A percentile compares a stretch with the other conserved stretches of the same genome.
Evolutionary conservation across 2,797 vertebrate genomes (phyloP).

Genomic region (Myotis planiceps): DNA sequence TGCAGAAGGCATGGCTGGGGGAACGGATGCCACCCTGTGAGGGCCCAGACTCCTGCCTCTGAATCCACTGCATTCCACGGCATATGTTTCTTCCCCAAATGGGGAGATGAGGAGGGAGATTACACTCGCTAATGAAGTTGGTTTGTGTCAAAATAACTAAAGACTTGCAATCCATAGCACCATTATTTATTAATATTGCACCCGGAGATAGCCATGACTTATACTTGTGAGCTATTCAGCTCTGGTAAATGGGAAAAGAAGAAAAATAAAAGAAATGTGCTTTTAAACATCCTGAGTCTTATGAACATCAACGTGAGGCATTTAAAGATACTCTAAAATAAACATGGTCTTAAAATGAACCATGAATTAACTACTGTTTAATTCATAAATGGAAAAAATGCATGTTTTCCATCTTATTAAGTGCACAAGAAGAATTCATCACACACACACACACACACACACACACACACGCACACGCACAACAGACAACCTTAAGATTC

Average conservation of each 20-base stretch:
- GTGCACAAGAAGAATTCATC: slow-evolving; percentile 51
- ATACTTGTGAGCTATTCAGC: background rate
- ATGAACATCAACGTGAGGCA: slow-evolving; percentile 45
- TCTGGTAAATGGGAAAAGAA: background rate
- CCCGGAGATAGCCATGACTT: background rate
- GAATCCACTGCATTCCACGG: background rate
- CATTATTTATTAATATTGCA: background rate
- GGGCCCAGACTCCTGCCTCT: background rate
- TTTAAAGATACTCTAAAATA: slow-evolving; percentile 57
- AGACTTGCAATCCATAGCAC: background rate
- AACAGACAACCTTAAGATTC: background rate
- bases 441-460: rapidly evolving
- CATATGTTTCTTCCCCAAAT: background rate
- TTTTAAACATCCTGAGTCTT: slow-evolving; percentile 14
- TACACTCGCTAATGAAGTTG: background rate
- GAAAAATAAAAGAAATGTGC: background rate
- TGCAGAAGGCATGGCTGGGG: background rate
- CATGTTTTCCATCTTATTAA: slow-evolving; percentile 67
- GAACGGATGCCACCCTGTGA: background rate
- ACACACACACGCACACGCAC: background rate
- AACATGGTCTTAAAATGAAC: slow-evolving; percentile 2
- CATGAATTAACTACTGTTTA: slow-evolving; percentile 57
- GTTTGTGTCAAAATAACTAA: slow-evolving; percentile 8
- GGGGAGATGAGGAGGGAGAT: background rate
- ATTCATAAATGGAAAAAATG: slow-evolving; percentile 73